A percentile compares a stretch with the other conserved stretches of the same genome.
These are phyloP conservation scores for Leptinotarsa lineolata DNA, from an alignment of 1,140 invertebrate genomes.

Conservation along the genomic window DNA sequence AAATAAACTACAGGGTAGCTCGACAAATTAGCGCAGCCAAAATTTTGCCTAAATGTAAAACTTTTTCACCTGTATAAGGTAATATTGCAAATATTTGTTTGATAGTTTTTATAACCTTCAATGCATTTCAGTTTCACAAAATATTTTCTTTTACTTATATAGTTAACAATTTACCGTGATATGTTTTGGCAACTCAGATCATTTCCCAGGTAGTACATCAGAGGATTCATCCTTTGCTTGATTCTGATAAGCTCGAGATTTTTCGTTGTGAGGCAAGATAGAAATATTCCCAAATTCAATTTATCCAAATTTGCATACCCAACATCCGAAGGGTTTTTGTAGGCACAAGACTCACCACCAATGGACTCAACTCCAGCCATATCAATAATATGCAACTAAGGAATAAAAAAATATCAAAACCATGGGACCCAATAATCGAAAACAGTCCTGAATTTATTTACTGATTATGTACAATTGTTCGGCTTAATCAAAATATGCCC, in stretches of 20 bases:
- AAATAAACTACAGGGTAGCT: too few relatives aligned
- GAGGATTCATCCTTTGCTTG: slow-evolving; percentile 44
- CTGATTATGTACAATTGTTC: too few relatives aligned
- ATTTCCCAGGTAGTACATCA: slow-evolving; percentile 46
- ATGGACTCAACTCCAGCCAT: slow-evolving; percentile 46
- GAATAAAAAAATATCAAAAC: slow-evolving; percentile 8
- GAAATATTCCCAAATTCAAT: slow-evolving; percentile 49
- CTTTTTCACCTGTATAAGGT: too few relatives aligned
- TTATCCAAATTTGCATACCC: slow-evolving; percentile 48
- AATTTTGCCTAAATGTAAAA: too few relatives aligned
- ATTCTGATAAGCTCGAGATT: slow-evolving; percentile 39
- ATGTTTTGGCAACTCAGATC: slow-evolving; percentile 42
- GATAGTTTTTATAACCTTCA: too few relatives aligned
- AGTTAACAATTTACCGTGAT: slow-evolving; percentile 30
- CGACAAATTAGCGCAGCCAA: too few relatives aligned
- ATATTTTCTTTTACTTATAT: too few relatives aligned
- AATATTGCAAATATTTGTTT: too few relatives aligned
- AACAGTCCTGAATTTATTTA: too few relatives aligned
- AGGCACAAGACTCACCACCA: slow-evolving; percentile 35
- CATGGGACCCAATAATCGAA: too few relatives aligned
- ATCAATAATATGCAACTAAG: slow-evolving; percentile 51
- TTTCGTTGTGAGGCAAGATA: slow-evolving; percentile 44
- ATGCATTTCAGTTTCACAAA: too few relatives aligned
- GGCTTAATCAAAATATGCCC: too few relatives aligned
- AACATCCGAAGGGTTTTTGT: slow-evolving; percentile 44